A percentile compares a stretch with the other conserved stretches of the same genome.
Evolutionary conservation across 2,888 invertebrate species (phyloP).

Genomic region (Endotricha flammealis): DNA sequence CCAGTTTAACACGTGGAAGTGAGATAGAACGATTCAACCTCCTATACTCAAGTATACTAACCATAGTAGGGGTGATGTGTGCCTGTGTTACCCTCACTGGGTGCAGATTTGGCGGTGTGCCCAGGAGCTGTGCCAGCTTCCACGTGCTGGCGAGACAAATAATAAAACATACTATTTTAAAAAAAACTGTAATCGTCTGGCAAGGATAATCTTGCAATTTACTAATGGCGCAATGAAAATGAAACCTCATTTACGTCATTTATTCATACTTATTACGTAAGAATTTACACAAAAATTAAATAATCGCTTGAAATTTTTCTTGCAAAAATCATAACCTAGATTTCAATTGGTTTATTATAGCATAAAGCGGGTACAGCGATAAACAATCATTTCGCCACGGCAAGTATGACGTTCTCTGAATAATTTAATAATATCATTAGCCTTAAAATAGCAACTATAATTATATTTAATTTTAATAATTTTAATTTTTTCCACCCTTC

Average conservation of each 20-base stretch:
- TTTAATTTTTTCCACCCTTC: too few species aligned
- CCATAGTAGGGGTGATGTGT: constrained; percentile 23
- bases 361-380: not conserved
- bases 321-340: constrained; percentile 1
- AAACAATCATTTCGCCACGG: not conserved
- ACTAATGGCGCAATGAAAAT: not conserved
- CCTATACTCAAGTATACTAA: constrained; percentile 17
- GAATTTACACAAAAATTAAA: not conserved
- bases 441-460: too few species aligned
- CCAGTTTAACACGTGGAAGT: constrained; percentile 17
- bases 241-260: constrained; percentile 1
- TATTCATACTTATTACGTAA: too few species aligned
- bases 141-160: constrained; percentile 29
- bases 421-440: too few species aligned
- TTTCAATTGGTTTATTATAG: not conserved
- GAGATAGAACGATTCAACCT: constrained; percentile 19
- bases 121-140: constrained; percentile 42
- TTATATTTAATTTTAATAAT: too few species aligned
- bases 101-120: constrained; percentile 51
- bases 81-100: constrained; percentile 33
- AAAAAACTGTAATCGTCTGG: not conserved
- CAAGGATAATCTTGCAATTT: not conserved
- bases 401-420: constrained; percentile 1
- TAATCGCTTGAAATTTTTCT: not conserved
- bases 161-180: constrained; percentile 31